A percentile compares a stretch with the other conserved stretches of the same genome.
Conservation (phyloP, 2,797 vertebrate genomes). For the Falco biarmicus region DNA sequence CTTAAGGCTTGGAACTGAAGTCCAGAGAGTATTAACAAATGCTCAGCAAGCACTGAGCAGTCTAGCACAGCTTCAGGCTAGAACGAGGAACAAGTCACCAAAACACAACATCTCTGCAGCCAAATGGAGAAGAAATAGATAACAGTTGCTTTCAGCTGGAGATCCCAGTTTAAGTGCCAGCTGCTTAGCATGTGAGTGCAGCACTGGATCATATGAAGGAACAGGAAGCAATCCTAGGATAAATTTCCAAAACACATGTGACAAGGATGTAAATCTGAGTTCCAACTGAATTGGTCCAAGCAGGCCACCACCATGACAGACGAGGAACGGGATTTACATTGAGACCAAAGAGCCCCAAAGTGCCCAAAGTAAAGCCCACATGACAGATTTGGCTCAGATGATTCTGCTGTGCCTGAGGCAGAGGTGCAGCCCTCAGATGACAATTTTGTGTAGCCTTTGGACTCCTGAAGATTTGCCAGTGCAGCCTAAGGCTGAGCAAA, state of each 20-base stretch:
- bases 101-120: background rate
- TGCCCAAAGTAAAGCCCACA: conserved; percentile 3
- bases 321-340: background rate
- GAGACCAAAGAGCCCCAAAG: background rate
- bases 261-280: background rate
- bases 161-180: background rate
- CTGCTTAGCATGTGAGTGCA: background rate
- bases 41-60: background rate
- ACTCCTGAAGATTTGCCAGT: conserved; percentile 30
- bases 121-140: background rate
- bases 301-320: conserved; percentile 29
- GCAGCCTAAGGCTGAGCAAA: conserved; percentile 69
- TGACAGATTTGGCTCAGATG: background rate
- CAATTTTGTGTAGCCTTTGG: conserved; percentile 32
- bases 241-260: background rate
- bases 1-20: background rate
- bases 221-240: background rate
- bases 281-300: conserved; percentile 2
- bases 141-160: background rate
- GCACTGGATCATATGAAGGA: background rate
- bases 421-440: background rate
- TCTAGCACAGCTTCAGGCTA: background rate
- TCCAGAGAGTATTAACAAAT: conserved; percentile 7
- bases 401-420: background rate
- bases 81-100: background rate